phyloP scores from a whole-genome alignment of 2,113 vertebrate species.

The Recurvirostra avosetta region DNA sequence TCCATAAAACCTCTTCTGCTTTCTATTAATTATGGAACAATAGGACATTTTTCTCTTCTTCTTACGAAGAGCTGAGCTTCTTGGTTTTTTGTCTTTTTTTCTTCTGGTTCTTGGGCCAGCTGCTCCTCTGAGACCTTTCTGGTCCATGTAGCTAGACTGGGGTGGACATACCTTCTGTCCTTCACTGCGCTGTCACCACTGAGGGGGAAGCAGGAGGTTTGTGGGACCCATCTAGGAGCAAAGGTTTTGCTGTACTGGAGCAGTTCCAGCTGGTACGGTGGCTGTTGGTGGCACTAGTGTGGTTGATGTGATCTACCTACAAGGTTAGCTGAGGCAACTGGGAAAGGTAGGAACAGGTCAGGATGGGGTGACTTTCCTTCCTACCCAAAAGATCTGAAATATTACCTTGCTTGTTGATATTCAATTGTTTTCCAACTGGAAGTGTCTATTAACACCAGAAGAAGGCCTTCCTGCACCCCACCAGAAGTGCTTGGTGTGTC shows the following conservation, averaged over 20 bases:
- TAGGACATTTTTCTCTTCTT: neutral
- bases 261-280: neutral
- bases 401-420: neutral
- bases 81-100: neutral
- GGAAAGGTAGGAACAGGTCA: neutral
- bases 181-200: neutral
- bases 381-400: neutral
- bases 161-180: neutral
- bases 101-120: neutral
- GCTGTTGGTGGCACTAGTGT: neutral
- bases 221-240: neutral
- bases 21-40: constrained; percentile 20
- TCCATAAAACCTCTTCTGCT: constrained; percentile 4
- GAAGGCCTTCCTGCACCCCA: neutral
- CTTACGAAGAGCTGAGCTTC: neutral
- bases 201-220: neutral
- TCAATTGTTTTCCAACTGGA: neutral
- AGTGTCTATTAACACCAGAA: neutral
- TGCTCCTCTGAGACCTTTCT: neutral
- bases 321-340: neutral
- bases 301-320: neutral
- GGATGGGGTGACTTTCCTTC: neutral
- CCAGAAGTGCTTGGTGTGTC: neutral
- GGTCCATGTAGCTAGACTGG: neutral
- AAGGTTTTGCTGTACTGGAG: neutral